Evolutionary conservation across 2,113 vertebrate genomes (phyloP).

Genomic region (Salminus brasiliensis): DNA sequence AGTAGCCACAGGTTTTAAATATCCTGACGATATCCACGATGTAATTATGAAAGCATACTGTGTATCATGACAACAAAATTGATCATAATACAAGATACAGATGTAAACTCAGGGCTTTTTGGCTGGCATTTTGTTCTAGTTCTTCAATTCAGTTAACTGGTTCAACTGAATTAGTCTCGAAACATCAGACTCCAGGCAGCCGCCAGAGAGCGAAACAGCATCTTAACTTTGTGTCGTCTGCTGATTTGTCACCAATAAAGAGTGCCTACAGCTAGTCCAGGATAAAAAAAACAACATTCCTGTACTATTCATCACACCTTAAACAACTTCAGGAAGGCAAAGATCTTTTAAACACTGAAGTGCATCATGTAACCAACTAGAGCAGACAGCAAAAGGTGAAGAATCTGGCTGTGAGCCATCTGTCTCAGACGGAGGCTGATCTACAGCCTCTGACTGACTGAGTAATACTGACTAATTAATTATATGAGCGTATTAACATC

Average conservation of each 20-base stretch:
- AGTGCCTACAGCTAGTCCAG: background rate
- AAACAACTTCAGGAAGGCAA: background rate
- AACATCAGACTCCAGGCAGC: background rate
- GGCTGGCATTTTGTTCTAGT: background rate
- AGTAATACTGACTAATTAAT: too few relatives aligned
- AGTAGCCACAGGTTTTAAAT: too few relatives aligned
- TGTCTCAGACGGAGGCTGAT: background rate
- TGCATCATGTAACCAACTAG: background rate
- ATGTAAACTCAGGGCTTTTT: background rate
- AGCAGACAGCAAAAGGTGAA: background rate
- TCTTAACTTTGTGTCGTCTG: background rate
- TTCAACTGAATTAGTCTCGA: background rate
- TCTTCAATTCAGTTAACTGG: background rate
- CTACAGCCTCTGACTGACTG: background rate
- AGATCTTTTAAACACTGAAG: background rate
- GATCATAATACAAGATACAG: too few relatives aligned
- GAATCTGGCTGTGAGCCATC: background rate
- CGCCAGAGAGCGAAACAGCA: background rate
- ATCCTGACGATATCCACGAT: too few relatives aligned
- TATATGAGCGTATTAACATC: too few relatives aligned
- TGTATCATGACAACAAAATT: too few relatives aligned
- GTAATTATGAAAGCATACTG: too few relatives aligned
- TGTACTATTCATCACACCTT: background rate
- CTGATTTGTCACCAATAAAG: background rate
- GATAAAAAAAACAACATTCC: background rate